Evolutionary conservation across 2,888 invertebrate genomes (phyloP).

Genomic region (Amiota mariae): DNA sequence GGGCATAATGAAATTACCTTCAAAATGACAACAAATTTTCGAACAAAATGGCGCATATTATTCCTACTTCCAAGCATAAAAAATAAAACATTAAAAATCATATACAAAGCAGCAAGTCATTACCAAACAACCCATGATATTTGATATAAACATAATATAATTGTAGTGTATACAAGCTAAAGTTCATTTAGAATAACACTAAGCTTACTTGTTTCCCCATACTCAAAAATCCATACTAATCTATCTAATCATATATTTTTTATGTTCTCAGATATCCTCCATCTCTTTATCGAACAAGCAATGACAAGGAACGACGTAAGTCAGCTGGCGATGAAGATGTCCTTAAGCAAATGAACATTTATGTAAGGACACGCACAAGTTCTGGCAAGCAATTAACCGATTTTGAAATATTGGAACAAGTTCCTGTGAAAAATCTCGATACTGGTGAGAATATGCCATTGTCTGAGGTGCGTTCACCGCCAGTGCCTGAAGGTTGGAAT

Average conservation of each 20-base stretch:
- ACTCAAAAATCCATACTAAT: background rate
- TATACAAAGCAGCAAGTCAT: conserved; percentile 21
- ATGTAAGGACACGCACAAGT: conserved; percentile 86
- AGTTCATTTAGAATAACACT: conserved; percentile 46
- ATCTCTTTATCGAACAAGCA: conserved; percentile 66
- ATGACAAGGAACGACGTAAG: conserved; percentile 79
- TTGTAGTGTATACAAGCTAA: conserved; percentile 47
- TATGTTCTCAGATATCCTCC: conserved; percentile 61
- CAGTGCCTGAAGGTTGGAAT: conserved; percentile 88
- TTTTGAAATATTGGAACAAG: conserved; percentile 94
- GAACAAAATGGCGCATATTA: too few species aligned
- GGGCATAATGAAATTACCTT: too few species aligned
- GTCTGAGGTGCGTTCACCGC: conserved; percentile 82
- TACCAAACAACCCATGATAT: conserved; percentile 26
- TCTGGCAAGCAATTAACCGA: conserved; percentile 91
- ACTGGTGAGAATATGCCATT: conserved; percentile 94
- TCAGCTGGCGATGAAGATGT: conserved; percentile 88
- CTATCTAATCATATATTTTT: background rate
- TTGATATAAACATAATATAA: background rate
- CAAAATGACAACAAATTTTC: too few species aligned
- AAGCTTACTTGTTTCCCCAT: background rate
- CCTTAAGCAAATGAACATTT: conserved; percentile 80
- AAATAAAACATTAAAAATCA: conserved; percentile 11
- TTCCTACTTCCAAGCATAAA: too few species aligned
- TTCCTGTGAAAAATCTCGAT: conserved; percentile 86